Percentiles rank a stretch among this genome's conserved stretches.
Evolutionary conservation across 2,113 vertebrate genomes (phyloP).

Genomic region (Gymnobelideus leadbeateri): DNA sequence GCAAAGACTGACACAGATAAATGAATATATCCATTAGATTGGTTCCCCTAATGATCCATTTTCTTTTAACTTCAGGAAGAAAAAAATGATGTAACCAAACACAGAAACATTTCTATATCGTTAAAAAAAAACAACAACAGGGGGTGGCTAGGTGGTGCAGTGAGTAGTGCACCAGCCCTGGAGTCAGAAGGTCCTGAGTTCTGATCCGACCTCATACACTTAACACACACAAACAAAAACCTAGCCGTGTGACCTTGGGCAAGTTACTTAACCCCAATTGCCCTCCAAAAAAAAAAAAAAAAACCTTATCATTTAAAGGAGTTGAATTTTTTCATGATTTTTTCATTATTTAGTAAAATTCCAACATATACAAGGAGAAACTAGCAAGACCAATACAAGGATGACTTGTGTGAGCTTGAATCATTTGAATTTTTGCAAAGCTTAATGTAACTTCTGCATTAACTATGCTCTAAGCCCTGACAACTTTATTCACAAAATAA

Average conservation of each 20-base stretch:
- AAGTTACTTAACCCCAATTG: no score
- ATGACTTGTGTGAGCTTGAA: slow-evolving; percentile 9
- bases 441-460: slow-evolving; percentile 56
- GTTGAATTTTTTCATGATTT: neutral
- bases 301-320: slow-evolving; percentile 12
- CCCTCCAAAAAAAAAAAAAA: no score
- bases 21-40: neutral
- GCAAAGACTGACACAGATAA: neutral
- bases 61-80: neutral
- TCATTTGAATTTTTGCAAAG: slow-evolving; percentile 19
- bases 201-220: no score
- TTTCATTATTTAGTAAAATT: slow-evolving; percentile 2
- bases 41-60: neutral
- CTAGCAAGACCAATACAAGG: slow-evolving; percentile 44
- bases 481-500: slow-evolving; percentile 54
- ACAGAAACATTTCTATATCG: neutral
- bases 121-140: slow-evolving; percentile 1
- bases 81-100: neutral
- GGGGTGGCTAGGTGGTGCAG: no score
- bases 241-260: no score
- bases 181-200: no score
- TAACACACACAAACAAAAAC: no score
- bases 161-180: no score
- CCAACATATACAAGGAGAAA: slow-evolving; percentile 35
- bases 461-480: slow-evolving; percentile 66